These are phyloP conservation scores for Grammomys dolichurus DNA, from an alignment of 2,113 vertebrate genomes.

Conservation along the genomic window DNA sequence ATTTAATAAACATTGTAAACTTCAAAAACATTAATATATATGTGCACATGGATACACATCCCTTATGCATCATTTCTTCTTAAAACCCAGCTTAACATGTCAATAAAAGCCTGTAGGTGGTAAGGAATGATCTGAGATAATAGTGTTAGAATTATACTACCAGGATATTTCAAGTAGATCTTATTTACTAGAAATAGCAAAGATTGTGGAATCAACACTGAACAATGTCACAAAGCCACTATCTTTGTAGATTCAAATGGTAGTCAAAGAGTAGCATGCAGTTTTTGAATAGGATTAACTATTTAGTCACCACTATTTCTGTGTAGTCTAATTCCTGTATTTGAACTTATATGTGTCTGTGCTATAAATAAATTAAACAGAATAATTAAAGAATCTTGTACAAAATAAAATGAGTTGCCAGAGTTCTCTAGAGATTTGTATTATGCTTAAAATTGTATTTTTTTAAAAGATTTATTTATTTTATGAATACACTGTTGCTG, in stretches of 20 bases:
- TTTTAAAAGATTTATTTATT: no score
- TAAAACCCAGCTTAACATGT: not conserved
- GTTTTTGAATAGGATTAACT: not conserved
- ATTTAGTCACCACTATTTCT: not conserved
- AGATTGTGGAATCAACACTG: not conserved
- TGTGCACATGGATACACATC: not conserved
- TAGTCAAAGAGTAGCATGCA: not conserved
- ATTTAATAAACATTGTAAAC: not conserved
- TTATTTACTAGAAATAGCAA: not conserved
- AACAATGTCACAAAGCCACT: not conserved
- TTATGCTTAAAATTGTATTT: slow-evolving; percentile 15
- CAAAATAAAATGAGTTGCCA: not conserved
- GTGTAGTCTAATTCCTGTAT: not conserved
- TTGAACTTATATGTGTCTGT: not conserved
- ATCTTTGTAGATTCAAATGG: not conserved
- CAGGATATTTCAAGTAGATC: not conserved
- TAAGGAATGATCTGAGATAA: not conserved
- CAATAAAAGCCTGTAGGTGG: not conserved
- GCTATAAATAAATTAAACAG: not conserved
- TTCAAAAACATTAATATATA: not conserved
- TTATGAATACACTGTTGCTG: no score
- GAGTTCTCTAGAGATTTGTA: not conserved
- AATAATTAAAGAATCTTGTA: not conserved
- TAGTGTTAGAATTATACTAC: not conserved
- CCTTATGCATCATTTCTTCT: not conserved